Evolutionary conservation across 2,888 invertebrate genomes (phyloP).

Genomic region (Drosophila picticornis): DNA sequence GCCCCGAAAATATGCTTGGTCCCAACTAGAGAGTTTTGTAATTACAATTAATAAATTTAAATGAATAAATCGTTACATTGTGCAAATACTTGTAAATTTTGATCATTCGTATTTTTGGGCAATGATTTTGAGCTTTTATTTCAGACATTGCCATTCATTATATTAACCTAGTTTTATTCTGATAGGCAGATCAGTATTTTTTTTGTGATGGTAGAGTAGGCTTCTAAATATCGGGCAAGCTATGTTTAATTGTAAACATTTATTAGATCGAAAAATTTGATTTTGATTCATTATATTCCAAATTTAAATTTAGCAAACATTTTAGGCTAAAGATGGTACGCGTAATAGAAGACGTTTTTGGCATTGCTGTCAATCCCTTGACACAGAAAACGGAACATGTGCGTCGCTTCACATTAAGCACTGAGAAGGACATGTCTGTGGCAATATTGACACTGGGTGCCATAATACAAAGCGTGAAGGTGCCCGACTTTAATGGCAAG

Average conservation of each 20-base stretch:
- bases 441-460: slow-evolving; percentile 91
- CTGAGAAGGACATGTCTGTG: slow-evolving; percentile 76
- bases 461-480: slow-evolving; percentile 90
- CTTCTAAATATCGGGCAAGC: slow-evolving; percentile 1
- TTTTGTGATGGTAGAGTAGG: slow-evolving; percentile 23
- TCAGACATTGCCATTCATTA: slow-evolving; percentile 4
- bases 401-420: slow-evolving; percentile 79
- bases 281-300: slow-evolving; percentile 32
- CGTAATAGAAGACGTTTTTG: slow-evolving; percentile 83
- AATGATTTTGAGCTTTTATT: slow-evolving; percentile 2
- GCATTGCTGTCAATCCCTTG: slow-evolving; percentile 79
- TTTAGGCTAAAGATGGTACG: slow-evolving; percentile 66
- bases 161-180: neutral
- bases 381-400: slow-evolving; percentile 71
- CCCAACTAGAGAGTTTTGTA: slow-evolving; percentile 87
- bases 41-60: neutral
- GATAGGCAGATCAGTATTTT: neutral
- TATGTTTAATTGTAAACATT: neutral
- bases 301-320: slow-evolving; percentile 39
- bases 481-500: slow-evolving; percentile 91
- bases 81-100: neutral
- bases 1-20: slow-evolving; percentile 94
- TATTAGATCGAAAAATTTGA: slow-evolving; percentile 11
- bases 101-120: neutral
- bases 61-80: neutral